Evolutionary conservation across 2,797 vertebrate species (phyloP).

Genomic region (Cephalopachus bancanus): DNA sequence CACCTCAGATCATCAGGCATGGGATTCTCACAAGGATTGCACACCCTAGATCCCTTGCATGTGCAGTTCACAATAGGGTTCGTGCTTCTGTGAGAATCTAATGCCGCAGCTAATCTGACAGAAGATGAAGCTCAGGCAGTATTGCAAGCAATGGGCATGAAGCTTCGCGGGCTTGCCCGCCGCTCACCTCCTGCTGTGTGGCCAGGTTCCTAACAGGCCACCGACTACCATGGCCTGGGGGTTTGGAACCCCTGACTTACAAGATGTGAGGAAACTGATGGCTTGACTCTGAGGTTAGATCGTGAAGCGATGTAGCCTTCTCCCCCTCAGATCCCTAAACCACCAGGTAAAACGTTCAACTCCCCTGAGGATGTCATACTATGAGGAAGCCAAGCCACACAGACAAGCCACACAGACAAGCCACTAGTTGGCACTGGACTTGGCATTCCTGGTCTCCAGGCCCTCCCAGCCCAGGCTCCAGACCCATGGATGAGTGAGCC

Average conservation of each 20-base stretch:
- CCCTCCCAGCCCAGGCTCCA: not conserved
- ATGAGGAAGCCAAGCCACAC: rapidly evolving
- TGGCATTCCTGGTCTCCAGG: not conserved
- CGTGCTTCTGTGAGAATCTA: too few species aligned
- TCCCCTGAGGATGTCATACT: not conserved
- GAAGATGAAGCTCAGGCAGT: too few species aligned
- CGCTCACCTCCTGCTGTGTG: too few species aligned
- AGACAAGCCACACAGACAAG: not conserved
- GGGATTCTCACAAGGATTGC: too few species aligned
- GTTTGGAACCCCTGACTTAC: not conserved
- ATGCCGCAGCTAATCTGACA: too few species aligned
- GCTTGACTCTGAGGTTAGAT: not conserved
- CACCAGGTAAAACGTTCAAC: not conserved
- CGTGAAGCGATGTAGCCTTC: not conserved
- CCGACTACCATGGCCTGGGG: too few species aligned
- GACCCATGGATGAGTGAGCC: not conserved
- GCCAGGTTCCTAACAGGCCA: too few species aligned
- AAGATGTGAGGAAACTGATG: not conserved
- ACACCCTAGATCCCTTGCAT: too few species aligned
- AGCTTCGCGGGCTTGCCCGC: too few species aligned
- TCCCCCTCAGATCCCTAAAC: not conserved
- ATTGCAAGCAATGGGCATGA: too few species aligned
- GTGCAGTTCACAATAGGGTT: too few species aligned
- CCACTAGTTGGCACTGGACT: not conserved
- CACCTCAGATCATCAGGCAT: too few species aligned